Base-by-base conservation (phyloP, 2,113 vertebrate species). In the Sebastes schlegelii region DNA sequence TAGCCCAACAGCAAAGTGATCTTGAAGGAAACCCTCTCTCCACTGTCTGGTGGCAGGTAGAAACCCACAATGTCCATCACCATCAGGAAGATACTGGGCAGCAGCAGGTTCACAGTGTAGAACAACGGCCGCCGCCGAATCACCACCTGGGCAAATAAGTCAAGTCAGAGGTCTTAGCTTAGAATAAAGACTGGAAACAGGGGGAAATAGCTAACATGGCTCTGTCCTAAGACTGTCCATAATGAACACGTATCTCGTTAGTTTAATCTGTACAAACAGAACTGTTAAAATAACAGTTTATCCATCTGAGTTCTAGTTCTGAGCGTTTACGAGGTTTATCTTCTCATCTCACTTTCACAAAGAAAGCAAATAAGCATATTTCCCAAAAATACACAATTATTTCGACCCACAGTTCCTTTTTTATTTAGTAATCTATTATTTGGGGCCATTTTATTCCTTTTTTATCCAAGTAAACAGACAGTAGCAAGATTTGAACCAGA, bases 61-160 rank as follows among this genome's bases (percentile, higher is more conserved):
- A 99, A 99, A 23, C 98, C 98, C 86, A 98, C 96, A 0, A 99
- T 96, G 90, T 99, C 98, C 97, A 98, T 97, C 62, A 99, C 89
- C 98, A 99, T 99, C 82, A 99, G 89, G 87, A 99, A 99, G 85
- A 99, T 96, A 55, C 98, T 99, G 89, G 98, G 98, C 64, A 99
- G 95, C 72, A 99, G 93, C 60, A 99, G 94, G 90, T 94, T 98
- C 70, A 99, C 98, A 0, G 96, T 96, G 81, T 99, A 99, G 94
- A 99, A 99, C 6, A 99, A 91, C 1, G 98, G 98, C 5, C 98
- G 94, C 57, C 98, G 96, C 17, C 98, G 96, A 87, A 99, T 99
- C 89, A 99, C 98, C 45, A 99, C 96, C 98, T 99, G 87, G 72
- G 63, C n/a, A 75, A 48, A 63, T 11, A 0, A 21, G 4, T 46